Base-by-base conservation (phyloP, 2,113 vertebrate genomes). In the Chroicocephalus ridibundus region DNA sequence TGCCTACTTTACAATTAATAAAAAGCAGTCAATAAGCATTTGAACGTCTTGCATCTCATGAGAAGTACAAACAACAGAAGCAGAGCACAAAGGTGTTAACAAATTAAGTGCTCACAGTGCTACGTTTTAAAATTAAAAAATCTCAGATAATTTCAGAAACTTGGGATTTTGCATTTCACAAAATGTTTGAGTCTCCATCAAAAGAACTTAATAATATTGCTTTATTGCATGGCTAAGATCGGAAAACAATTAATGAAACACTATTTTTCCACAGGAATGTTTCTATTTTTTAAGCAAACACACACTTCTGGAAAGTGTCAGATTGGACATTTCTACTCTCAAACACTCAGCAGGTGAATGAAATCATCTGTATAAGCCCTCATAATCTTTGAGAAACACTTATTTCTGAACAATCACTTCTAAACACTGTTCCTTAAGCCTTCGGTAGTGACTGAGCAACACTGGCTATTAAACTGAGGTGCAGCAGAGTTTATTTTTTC, bases 351-450 rank as follows among this genome's bases (percentile, higher is more conserved):
- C 84, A 96, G 82, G 90, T 96, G 84, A 93, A 93, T 69, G 85
- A 91, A 93, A 93, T 79, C 89, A 91, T 91, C 93, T 84, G 61
- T 96, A 84, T 90, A 95, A 97, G 71, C 70, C 46, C n/a, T 80
- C 87, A 93, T 86, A 94, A 96, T 95, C 93, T 92, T 83, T 54
- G 54, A 84, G 91, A 94, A 96, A 96, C 75, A 94, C 75, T 91
- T 93, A 87, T 51, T 95, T 93, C 88, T 49, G 44, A 93, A 95
- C 75, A 96, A 93, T 69, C 90, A 79, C 70, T 89, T 91, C 86
- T 91, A 85, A 94, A 96, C 77, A 79, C 61, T 79, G 52, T 85
- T 87, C 40, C 78, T 82, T 95, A 93, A 96, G 94, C 81, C 81
- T 88, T 93, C 0, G 0, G 72, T 93, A 94, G 72, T 31, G 88